Conservation (phyloP, 2,888 invertebrate species). For the Corythucha ciliata region DNA sequence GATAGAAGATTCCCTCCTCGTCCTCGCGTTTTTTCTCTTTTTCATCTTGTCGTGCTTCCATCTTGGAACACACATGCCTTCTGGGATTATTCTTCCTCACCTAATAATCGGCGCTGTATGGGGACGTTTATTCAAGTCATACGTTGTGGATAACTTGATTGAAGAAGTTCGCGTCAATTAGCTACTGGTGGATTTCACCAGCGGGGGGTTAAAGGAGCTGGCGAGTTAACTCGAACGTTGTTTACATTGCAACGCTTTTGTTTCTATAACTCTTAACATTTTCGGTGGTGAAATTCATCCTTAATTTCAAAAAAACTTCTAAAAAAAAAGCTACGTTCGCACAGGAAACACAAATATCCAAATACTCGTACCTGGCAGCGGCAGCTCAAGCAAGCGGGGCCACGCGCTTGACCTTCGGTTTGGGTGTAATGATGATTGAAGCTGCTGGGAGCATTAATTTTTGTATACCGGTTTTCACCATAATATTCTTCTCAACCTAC, state of each 20-base stretch:
- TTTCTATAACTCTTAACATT: too few species aligned
- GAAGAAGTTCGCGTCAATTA: too few species aligned
- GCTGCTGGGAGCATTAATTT: slow-evolving; percentile 52
- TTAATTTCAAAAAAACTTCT: neutral
- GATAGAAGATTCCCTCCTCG: neutral
- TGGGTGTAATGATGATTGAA: slow-evolving; percentile 55
- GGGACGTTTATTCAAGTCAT: slow-evolving; percentile 45
- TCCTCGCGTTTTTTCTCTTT: slow-evolving; percentile 11
- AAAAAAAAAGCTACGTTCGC: too few species aligned
- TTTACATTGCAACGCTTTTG: too few species aligned
- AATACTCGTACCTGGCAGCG: slow-evolving; percentile 54
- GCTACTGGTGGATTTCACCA: too few species aligned
- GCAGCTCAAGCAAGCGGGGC: slow-evolving; percentile 49
- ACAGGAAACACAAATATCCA: too few species aligned
- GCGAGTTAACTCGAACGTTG: too few species aligned
- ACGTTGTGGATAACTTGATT: neutral
- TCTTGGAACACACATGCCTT: slow-evolving; percentile 15
- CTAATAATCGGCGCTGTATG: slow-evolving; percentile 52
- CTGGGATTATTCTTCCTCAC: slow-evolving; percentile 53
- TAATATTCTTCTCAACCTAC: slow-evolving; percentile 53
- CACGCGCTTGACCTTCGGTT: slow-evolving; percentile 53
- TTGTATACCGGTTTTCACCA: slow-evolving; percentile 52
- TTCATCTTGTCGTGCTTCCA: slow-evolving; percentile 19
- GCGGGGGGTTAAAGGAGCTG: too few species aligned
- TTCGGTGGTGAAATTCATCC: neutral